These are phyloP conservation scores for Dorcus hopei DNA, from an alignment of 2,888 invertebrate species.

Conservation along the genomic window DNA sequence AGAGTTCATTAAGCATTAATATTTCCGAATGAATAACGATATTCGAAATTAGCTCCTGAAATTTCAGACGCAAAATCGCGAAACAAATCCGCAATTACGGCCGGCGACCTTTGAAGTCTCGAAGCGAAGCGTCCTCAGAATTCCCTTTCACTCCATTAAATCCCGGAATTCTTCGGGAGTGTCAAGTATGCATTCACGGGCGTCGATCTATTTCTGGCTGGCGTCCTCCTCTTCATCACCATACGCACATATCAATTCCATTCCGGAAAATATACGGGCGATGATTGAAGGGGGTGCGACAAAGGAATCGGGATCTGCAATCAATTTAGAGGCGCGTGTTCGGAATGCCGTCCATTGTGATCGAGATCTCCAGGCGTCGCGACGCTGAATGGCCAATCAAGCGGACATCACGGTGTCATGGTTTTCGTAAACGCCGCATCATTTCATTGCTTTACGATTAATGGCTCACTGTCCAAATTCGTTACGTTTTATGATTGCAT, in stretches of 20 bases:
- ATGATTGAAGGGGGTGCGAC: slow-evolving; percentile 7
- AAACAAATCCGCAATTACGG: neutral
- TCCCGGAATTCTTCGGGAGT: neutral
- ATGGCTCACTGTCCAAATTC: no score
- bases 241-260: slow-evolving; percentile 13
- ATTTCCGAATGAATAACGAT: no score
- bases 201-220: neutral
- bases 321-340: slow-evolving; percentile 29
- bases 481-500: no score
- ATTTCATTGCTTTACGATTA: neutral
- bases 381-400: slow-evolving; percentile 13
- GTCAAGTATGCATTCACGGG: neutral
- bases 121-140: no score
- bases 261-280: slow-evolving; percentile 5
- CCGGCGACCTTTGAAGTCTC: neutral
- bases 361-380: slow-evolving; percentile 19
- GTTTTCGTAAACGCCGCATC: slow-evolving; percentile 19
- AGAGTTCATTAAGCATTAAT: no score
- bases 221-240: slow-evolving; percentile 2
- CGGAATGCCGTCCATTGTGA: slow-evolving; percentile 26
- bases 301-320: slow-evolving; percentile 21
- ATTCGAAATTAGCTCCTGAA: neutral
- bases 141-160: neutral
- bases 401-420: slow-evolving; percentile 20
- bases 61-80: no score